These are phyloP conservation scores for Penelope pileata DNA, from an alignment of 2,113 vertebrate genomes.

Conservation along the genomic window DNA sequence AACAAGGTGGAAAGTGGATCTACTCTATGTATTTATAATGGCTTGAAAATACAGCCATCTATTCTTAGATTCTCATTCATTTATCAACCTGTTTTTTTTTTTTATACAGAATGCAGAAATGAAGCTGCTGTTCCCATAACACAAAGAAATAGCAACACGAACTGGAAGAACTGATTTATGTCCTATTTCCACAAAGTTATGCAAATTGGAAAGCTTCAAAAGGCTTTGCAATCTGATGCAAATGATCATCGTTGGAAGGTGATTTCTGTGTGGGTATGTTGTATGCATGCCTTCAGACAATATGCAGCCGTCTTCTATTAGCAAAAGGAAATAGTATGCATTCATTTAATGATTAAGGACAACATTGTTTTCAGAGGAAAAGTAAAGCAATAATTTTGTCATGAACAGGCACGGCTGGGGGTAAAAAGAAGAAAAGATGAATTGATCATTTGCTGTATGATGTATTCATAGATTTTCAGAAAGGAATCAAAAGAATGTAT, in stretches of 20 bases:
- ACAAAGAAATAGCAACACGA: background rate
- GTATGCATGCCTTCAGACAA: background rate
- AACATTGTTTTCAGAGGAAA: background rate
- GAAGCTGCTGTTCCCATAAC: background rate
- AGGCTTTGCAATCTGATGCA: background rate
- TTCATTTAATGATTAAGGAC: background rate
- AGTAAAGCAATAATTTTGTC: background rate
- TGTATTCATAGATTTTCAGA: background rate
- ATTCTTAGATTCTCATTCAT: background rate
- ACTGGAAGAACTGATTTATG: slow-evolving; percentile 2
- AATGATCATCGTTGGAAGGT: background rate
- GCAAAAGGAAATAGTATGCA: background rate
- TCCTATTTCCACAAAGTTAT: background rate
- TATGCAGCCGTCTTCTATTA: background rate
- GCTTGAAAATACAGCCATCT: background rate
- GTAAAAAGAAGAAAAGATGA: slow-evolving; percentile 15
- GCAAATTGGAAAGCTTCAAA: slow-evolving; percentile 35
- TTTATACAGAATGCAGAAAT: background rate
- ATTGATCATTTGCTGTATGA: background rate
- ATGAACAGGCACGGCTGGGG: background rate
- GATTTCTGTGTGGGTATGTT: background rate
- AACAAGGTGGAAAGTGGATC: background rate
- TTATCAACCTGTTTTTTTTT: background rate
- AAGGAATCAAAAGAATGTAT: background rate
- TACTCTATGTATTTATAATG: background rate